Evolutionary conservation across 2,888 invertebrate species (phyloP), one percentile per base, ranked within the genome.

Genomic region (Drosophila affinis): DNA sequence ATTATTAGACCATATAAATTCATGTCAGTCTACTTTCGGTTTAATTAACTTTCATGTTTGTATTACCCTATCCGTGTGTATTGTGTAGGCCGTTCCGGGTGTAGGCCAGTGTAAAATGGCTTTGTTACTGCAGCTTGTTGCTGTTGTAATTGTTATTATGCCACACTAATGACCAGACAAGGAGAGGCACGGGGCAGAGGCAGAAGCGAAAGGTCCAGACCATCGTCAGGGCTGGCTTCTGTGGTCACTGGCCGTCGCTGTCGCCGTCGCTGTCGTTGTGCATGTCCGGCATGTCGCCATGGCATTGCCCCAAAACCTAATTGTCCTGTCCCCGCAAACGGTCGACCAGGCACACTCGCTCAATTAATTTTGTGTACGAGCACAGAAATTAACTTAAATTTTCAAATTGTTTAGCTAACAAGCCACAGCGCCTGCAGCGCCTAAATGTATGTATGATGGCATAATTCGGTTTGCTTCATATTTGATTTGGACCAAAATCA

Each of bases 11-110:
- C 75, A 89, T 87, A 87, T 85, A 87, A 85, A 85, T 87, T 85
- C 86, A 85, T 85, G 85, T 85, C 87, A 75, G 87, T 75, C 64
- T 85, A 74, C 85, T 87, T 81, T 81, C 78, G 85, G 72, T 87
- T 85, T 89, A 85, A 85, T 85, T 85, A 85, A 85, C 85, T 89
- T 85, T 85, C 82, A 89, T 85, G 85, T 89, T 89, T 87, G 79
- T 75, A 81, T 85, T 85, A 81, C 82, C 63, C 62, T 7, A 39
- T 39, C 39, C 1, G 77, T 70, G 62, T 48, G 62, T 39, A 34
- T 34, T 10, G 34, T 48, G 18, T 39, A 34, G 39, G 39, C 53
- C 32, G 29, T 79, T 72, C 21, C 21, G 80, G 67, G 45, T 14
- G 71, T 74, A 54, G 68, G 60, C 58, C 54, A 69, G 75, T 81